Evolutionary conservation across 2,113 vertebrate species (phyloP), one percentile per base, ranked within the genome.

Genomic region (Calidris pugnax): DNA sequence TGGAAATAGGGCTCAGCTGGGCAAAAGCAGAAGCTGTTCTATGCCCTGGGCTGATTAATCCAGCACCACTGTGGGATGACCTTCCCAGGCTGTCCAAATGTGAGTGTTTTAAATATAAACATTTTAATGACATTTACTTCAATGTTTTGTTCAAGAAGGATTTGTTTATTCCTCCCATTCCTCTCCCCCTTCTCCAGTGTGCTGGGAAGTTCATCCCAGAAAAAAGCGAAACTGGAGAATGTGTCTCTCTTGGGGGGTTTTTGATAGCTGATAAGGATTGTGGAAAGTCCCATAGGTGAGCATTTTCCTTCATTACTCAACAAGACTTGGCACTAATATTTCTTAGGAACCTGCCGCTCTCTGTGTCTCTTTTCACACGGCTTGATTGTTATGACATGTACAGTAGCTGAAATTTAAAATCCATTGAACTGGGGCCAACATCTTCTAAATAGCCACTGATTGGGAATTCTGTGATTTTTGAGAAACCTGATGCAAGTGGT

Each of bases 251-350:
- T 84, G 80, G 83, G 91, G 41, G 41, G 5, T 37, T 88, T 85
- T 72, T 85, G 77, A 87, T 85, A 87, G 59, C 74, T 67, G 92
- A 89, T 94, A 89, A 91, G 75, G 73, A 37, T 6, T 82, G 37
- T 89, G 95, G 96, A 95, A 95, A 95, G 94, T 95, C 95, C 94
- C 97, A 87, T 94, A 89, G 94, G 94, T 85, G 75, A 88, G 84
- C 47, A 18, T 91, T 95, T 96, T 94, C 87, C 68, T 95, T 90
- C 89, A 81, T 96, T 96, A 89, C 93, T 96, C 90, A 95, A 89
- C 84, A 78, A 94, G 47, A 84, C 75, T 90, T 80, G 87, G 89
- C 4, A 0, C 67, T 93, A 74, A 72, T 64, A 63, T 86, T 92
- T 94, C 66, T 90, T 71, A 88, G 85, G 87, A 95, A 78, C 78